Evolutionary conservation across 2,113 vertebrate species (phyloP), one percentile per base, ranked within the genome.

Genomic region (Scytalopus superciliaris): DNA sequence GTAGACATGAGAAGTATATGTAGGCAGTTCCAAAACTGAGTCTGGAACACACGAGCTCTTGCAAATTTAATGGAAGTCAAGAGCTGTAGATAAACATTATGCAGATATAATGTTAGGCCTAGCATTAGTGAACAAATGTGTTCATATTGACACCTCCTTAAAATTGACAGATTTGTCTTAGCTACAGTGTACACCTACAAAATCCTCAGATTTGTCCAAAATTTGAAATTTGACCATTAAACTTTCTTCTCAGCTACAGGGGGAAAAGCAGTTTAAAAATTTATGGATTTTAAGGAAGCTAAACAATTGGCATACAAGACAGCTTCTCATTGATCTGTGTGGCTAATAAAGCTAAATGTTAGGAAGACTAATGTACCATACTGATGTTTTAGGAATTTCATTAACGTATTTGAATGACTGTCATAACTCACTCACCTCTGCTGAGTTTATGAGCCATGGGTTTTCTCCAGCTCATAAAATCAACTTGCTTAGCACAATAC

Each of bases 341-440:
- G 70, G 94, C 97, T 98, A 98, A 98, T 97, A 98, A 97, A 97
- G 89, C 92, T 94, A 97, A 98, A 97, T 97, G 96, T 98, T 98
- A 96, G 96, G 97, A 97, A 98, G 97, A 97, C 96, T 98, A 98
- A 98, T 98, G 98, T 98, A 97, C 97, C 97, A 86, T 98, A 96
- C 94, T 96, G 96, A 97, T 98, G 95, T 98, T 97, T 98, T 97
- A 97, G 97, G 96, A 97, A 98, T 98, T 97, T 97, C 97, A 97
- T 97, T 98, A 98, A 95, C 2, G 59, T 96, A 85, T 97, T 97
- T 97, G 93, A 95, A 97, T 88, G 95, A 97, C 95, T 95, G 83
- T 97, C 97, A 97, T 98, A 98, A 98, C 93, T 98, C 97, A 98
- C 93, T 98, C 97, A 98, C 95, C 97, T 98, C 97, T 96, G 87